phyloP scores from a whole-genome alignment of 92 coral and sea anemone genomes.

The Ricordea florida region DNA sequence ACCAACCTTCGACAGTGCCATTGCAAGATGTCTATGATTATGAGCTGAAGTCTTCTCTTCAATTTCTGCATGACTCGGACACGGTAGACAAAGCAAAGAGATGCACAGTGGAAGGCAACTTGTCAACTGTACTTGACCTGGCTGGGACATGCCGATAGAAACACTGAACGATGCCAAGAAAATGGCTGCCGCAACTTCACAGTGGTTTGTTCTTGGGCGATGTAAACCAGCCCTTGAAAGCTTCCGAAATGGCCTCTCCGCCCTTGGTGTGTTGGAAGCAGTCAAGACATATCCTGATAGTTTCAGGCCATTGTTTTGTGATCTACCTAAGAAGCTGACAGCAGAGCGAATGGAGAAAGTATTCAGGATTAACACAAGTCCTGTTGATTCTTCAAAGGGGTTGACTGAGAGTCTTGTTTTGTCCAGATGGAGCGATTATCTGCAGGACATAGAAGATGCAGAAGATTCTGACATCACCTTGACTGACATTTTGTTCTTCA shows the following conservation, averaged over 20 bases:
- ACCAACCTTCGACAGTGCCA: too few species aligned
- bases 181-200: conserved; percentile 28
- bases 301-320: conserved; percentile 62
- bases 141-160: conserved; percentile 62
- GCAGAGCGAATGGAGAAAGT: conserved; percentile 62
- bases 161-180: conserved; percentile 45
- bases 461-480: conserved; percentile 64
- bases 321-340: conserved; percentile 41
- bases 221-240: conserved; percentile 55
- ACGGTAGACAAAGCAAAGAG: conserved; percentile 41
- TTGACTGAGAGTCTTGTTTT: conserved; percentile 66
- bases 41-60: too few species aligned
- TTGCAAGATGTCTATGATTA: too few species aligned
- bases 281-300: conserved; percentile 41
- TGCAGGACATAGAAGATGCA: conserved; percentile 75
- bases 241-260: conserved; percentile 63
- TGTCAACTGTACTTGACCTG: conserved; percentile 54
- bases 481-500: conserved; percentile 70
- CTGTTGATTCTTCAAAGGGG: conserved; percentile 62
- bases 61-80: neutral
- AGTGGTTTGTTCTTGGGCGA: conserved; percentile 70
- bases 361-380: conserved; percentile 55
- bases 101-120: conserved; percentile 13
- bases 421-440: conserved; percentile 79
- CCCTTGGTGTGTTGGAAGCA: conserved; percentile 61